Percentiles rank a stretch among this genome's conserved stretches.
These are phyloP conservation scores for Cheilosia impressa DNA, from an alignment of 2,888 invertebrate genomes.

Conservation along the genomic window DNA sequence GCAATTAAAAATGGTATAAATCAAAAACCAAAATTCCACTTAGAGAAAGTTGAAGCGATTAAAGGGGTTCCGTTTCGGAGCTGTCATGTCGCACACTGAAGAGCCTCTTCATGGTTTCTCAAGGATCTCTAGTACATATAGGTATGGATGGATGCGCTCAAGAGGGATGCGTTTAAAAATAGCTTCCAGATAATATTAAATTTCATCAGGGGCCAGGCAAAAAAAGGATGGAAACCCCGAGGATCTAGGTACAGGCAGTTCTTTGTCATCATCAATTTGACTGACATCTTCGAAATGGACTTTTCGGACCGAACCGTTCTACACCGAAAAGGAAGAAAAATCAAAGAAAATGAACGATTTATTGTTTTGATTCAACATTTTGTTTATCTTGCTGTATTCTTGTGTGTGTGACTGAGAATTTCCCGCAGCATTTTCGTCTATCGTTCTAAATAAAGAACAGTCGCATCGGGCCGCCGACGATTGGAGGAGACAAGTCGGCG, in stretches of 20 bases:
- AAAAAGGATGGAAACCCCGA: slow-evolving; percentile 38
- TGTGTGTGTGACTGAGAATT: slow-evolving; percentile 21
- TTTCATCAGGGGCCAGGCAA: slow-evolving; percentile 32
- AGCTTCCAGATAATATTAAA: slow-evolving; percentile 58
- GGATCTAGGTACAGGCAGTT: slow-evolving; percentile 51
- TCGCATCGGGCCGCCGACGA: slow-evolving; percentile 56
- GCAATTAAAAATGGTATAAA: slow-evolving; percentile 75
- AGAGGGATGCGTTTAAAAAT: slow-evolving; percentile 67
- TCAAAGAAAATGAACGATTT: slow-evolving; percentile 45
- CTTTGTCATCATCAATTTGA: slow-evolving; percentile 72
- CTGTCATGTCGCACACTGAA: slow-evolving; percentile 23
- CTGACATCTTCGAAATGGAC: slow-evolving; percentile 71
- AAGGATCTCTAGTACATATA: slow-evolving; percentile 43
- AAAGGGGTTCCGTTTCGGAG: slow-evolving; percentile 66
- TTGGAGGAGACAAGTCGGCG: slow-evolving; percentile 74
- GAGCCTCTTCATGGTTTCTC: slow-evolving; percentile 47
- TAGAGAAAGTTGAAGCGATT: slow-evolving; percentile 57
- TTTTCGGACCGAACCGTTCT: slow-evolving; percentile 37
- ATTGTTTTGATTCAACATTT: slow-evolving; percentile 66
- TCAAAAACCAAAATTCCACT: slow-evolving; percentile 64
- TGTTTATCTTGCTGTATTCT: slow-evolving; percentile 38
- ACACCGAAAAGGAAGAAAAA: slow-evolving; percentile 14
- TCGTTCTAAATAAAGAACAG: slow-evolving; percentile 64
- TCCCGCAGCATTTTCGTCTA: slow-evolving; percentile 50
- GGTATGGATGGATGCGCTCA: neutral